Percentiles rank a stretch among this genome's conserved stretches.
Evolutionary conservation across 2,113 vertebrate species (phyloP).

Genomic region (Indicator indicator): DNA sequence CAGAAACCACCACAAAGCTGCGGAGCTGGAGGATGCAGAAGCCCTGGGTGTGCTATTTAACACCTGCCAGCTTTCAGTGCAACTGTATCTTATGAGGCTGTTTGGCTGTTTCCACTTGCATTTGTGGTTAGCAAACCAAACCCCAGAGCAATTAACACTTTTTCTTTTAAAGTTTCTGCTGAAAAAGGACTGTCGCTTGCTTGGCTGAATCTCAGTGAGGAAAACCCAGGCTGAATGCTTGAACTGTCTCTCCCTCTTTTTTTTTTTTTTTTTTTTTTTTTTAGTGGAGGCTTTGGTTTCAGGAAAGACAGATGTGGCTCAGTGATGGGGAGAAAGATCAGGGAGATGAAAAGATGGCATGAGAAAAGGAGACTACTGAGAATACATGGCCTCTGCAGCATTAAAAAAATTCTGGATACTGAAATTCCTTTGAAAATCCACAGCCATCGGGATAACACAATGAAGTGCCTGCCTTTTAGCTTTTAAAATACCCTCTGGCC

Average conservation of each 20-base stretch:
- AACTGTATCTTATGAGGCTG: slow-evolving; percentile 39
- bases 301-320: background rate
- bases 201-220: background rate
- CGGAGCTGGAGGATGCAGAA: background rate
- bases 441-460: background rate
- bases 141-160: slow-evolving; percentile 5
- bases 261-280: background rate
- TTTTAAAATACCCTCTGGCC: background rate
- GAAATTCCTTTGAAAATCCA: slow-evolving; percentile 22
- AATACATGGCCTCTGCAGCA: background rate
- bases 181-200: background rate
- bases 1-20: slow-evolving; percentile 67
- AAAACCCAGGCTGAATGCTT: background rate
- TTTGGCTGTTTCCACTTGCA: slow-evolving; percentile 59
- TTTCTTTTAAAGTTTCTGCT: background rate
- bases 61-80: slow-evolving; percentile 52
- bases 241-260: no score
- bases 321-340: background rate
- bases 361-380: background rate
- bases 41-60: slow-evolving; percentile 31
- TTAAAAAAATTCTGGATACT: background rate
- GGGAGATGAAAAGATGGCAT: background rate
- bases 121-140: slow-evolving; percentile 58
- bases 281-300: background rate
- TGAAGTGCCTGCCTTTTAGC: background rate